Evolutionary conservation across 2,888 invertebrate species (phyloP).

Genomic region (Pterostichus madidus): DNA sequence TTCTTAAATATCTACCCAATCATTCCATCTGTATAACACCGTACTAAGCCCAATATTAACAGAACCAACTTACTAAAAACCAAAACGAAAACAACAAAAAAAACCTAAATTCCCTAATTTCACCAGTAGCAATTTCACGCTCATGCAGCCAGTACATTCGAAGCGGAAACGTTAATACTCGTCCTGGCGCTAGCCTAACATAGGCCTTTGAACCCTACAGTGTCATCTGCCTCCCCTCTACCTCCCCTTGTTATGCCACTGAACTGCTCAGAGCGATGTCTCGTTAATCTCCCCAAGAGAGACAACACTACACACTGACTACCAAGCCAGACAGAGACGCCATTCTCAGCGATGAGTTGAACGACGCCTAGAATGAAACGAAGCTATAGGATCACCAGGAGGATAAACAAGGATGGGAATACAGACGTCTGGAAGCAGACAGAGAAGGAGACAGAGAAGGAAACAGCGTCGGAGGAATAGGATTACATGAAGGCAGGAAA

Average conservation of each 20-base stretch:
- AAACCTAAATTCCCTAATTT: slow-evolving; percentile 21
- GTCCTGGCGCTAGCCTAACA: slow-evolving; percentile 8
- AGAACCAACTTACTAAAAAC: too few relatives aligned
- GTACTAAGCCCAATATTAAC: too few relatives aligned
- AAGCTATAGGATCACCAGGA: background rate
- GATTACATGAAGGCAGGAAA: background rate
- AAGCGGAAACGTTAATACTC: slow-evolving; percentile 61
- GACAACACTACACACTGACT: background rate
- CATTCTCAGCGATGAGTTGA: background rate
- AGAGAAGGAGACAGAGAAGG: too few relatives aligned
- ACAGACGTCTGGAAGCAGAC: background rate
- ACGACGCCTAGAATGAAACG: background rate
- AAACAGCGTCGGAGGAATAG: too few relatives aligned
- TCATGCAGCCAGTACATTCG: background rate
- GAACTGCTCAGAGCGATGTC: background rate
- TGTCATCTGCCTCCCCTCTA: slow-evolving; percentile 45
- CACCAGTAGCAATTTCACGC: slow-evolving; percentile 10
- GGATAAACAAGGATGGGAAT: background rate
- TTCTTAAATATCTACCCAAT: too few relatives aligned
- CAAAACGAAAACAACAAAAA: background rate
- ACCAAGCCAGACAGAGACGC: background rate
- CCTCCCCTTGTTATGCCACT: background rate
- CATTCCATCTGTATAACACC: too few relatives aligned
- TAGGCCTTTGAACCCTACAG: slow-evolving; percentile 62
- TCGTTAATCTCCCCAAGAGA: background rate